Base-by-base conservation (phyloP, 2,113 vertebrate genomes). In the Dryoscopus gambensis region DNA sequence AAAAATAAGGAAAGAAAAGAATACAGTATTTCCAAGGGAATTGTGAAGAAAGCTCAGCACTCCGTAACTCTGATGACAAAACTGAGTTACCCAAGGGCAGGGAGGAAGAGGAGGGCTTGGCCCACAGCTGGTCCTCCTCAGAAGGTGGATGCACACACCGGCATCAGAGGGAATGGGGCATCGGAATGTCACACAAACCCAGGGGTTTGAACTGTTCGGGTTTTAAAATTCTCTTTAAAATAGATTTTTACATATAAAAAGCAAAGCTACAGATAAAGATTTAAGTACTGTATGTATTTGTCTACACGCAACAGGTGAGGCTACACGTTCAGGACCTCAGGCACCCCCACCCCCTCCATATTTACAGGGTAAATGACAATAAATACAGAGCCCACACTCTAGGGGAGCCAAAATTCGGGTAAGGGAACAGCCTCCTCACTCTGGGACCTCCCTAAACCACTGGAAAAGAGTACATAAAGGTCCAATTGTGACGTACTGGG, bases 341-440 rank as follows among this genome's bases (percentile, higher is more conserved):
- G 27, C 53, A 7, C 33, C 15, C 84, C 65, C 31, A 7, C 30
- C 24, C 8, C 53, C 47, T 39, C 67, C n/a, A 2, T 75, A 93
- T 91, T 79, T 94, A 94, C 89, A 94, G 67, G 79, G 74, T 67
- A 84, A 95, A 52, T 47, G 86, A 68, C 67, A 96, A 95, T 95
- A 92, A 93, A 94, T 89, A 87, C 28, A 80, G 46, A 90, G 60
- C 50, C 67, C 22, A 5, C 33, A 3, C 28, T 4, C 50, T 2
- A 2, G 47, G 30, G 60, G 33, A 49, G 71, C 17, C 9, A 25
- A 50, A 78, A 31, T 3, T 10, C 3, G 63, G 84, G 70, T 6
- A 37, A 73, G 3, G 37, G 28, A 79, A 47, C 53, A 40, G 55
- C 11, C 8, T 46, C 65, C 49, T 68, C 0, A 1, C 46, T 22